Evolutionary conservation across 2,888 invertebrate species (phyloP).

Genomic region (Cataglyphis cursor): DNA sequence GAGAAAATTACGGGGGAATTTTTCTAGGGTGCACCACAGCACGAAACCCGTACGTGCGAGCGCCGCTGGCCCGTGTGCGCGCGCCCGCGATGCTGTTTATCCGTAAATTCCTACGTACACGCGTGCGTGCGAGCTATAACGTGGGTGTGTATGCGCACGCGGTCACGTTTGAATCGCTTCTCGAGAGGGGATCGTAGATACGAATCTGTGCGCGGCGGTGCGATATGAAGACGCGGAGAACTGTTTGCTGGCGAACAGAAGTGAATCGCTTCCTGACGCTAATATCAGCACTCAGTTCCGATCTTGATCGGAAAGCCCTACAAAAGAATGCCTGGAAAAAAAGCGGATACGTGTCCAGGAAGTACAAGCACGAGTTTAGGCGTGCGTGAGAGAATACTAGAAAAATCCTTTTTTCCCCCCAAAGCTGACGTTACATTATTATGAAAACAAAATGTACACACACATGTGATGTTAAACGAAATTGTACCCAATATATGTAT

Average conservation of each 20-base stretch:
- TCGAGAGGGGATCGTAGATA: conserved; percentile 67
- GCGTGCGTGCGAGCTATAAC: conserved; percentile 59
- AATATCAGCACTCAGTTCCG: conserved; percentile 53
- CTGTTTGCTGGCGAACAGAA: conserved; percentile 47
- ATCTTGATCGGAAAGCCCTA: conserved; percentile 40
- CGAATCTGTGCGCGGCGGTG: conserved; percentile 59
- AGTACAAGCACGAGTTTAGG: background rate
- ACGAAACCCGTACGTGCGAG: conserved; percentile 60
- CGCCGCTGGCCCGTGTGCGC: conserved; percentile 32
- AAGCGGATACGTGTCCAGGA: conserved; percentile 19
- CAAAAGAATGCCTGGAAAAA: conserved; percentile 36
- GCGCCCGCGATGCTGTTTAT: conserved; percentile 46
- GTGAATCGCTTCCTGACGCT: conserved; percentile 57
- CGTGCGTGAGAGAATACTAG: conserved; percentile 6
- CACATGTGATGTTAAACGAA: background rate
- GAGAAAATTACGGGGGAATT: conserved; percentile 72
- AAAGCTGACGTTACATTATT: background rate
- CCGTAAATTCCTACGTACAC: conserved; percentile 59
- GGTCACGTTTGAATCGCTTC: conserved; percentile 69
- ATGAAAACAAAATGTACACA: too few relatives aligned
- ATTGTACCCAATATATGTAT: background rate
- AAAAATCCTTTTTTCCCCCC: background rate
- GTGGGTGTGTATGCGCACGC: conserved; percentile 61
- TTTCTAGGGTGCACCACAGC: conserved; percentile 63
- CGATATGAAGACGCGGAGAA: conserved; percentile 43